Evolutionary conservation across 2,113 vertebrate genomes (phyloP), one percentile per base, ranked within the genome.

Genomic region (Callocephalon fimbriatum): DNA sequence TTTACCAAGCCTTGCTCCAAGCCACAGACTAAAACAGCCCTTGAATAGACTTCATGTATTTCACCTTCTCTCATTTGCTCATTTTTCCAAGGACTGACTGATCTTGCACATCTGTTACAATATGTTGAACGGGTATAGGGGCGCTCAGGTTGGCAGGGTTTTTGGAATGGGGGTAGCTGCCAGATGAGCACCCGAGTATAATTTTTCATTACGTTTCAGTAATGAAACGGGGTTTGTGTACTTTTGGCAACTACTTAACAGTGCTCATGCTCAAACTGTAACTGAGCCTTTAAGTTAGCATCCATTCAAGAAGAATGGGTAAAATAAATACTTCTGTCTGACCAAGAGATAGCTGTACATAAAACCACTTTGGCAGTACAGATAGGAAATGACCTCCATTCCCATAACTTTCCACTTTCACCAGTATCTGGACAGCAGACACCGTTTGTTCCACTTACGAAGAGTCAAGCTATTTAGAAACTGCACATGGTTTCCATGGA

Each of bases 221-320:
- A 11, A 45, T 20, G 15, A 87, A 91, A 9, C 5, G 1, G 10
- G 47, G 20, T 42, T 88, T 51, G 9, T 45, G 25, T 73, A 72
- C 76, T 95, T 93, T 76, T 70, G 73, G 47, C 50, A 86, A 78
- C 51, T 45, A 74, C 48, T 92, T 67, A 83, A 86, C 37, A 63
- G 21, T 8, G 20, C 40, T 78, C 53, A 50, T 50, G 29, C 38
- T 59, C 68, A 58, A 82, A 87, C 16, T 18, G 42, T 32, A 88
- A 90, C 35, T 25, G 45, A 79, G 45, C 75, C 96, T 87, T 87
- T 31, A 94, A 86, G 62, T 45, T 31, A 85, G 62, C 37, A 85
- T 58, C 75, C 20, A 50, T 26, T 91, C 0, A 4, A 89, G 56
- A 88, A 70, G n/a, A 59, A 66, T 4, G 12, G 6, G 20, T 53